Conservation (phyloP, 2,797 vertebrate species). For the Phataginus tetradactyla region DNA sequence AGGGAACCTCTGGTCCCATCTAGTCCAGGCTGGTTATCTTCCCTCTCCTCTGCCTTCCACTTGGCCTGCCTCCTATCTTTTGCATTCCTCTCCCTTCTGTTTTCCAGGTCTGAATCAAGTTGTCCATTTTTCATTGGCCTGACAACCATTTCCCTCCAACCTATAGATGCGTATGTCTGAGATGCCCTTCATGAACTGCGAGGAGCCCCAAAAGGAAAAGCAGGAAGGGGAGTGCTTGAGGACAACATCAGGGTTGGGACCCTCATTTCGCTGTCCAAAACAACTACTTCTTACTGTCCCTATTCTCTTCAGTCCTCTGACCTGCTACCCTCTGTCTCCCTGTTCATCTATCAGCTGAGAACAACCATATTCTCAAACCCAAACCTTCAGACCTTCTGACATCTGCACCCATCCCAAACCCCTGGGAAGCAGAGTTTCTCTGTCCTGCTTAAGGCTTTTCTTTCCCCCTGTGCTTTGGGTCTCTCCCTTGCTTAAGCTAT, state of each 20-base stretch:
- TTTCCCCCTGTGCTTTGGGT: neutral
- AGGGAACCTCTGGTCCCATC: neutral
- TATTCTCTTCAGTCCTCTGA: neutral
- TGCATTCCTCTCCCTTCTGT: neutral
- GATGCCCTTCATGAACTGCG: neutral
- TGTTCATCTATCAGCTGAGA: neutral
- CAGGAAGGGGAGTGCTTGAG: neutral
- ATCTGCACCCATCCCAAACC: neutral
- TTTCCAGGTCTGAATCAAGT: neutral
- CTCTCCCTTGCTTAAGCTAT: neutral
- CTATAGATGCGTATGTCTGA: neutral
- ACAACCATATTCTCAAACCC: neutral
- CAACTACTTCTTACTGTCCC: accelerated
- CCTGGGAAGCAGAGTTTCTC: neutral
- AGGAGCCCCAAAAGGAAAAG: neutral
- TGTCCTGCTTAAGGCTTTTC: neutral
- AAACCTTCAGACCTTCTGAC: neutral
- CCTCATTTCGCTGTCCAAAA: accelerated
- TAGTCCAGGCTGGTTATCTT: neutral
- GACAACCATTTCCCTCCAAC: neutral
- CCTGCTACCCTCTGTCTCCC: neutral
- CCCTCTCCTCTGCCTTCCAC: neutral
- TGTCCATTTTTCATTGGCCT: neutral
- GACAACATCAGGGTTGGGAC: neutral
- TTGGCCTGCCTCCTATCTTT: neutral